phyloP scores from a whole-genome alignment of 2,797 vertebrate species.

The Sitta carolinensis region DNA sequence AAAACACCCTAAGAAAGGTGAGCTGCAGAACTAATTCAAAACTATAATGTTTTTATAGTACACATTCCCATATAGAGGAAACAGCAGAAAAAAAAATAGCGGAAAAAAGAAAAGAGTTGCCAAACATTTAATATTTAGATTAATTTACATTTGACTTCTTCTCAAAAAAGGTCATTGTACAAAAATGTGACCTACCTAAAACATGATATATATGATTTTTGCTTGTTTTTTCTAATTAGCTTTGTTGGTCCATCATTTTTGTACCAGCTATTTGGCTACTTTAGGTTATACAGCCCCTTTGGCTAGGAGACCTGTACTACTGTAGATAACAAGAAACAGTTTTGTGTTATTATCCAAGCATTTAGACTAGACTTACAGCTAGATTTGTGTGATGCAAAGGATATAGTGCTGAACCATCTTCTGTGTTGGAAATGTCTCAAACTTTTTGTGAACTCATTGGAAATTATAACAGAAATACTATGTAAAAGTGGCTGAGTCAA shows the following conservation, averaged over 20 bases:
- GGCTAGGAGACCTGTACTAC: not conserved
- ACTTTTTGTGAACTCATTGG: not conserved
- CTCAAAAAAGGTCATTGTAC: not conserved
- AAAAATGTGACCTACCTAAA: not conserved
- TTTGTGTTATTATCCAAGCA: not conserved
- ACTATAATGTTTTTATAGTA: not conserved
- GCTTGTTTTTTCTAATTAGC: not conserved
- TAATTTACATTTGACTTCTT: not conserved
- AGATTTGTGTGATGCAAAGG: not conserved
- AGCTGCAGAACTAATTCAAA: not conserved
- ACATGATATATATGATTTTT: not conserved
- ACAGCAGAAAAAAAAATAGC: not conserved
- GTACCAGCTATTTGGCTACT: not conserved
- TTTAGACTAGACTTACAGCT: not conserved
- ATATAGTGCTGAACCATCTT: not conserved
- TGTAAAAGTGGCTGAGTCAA: not conserved
- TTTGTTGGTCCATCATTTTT: not conserved
- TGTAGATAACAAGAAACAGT: not conserved
- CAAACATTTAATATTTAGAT: not conserved
- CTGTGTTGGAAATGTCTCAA: not conserved
- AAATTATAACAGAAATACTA: not conserved
- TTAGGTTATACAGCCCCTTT: not conserved
- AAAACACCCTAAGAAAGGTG: not conserved
- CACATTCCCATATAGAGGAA: not conserved
- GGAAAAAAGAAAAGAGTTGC: not conserved